Evolutionary conservation across 2,113 vertebrate species (phyloP).

Genomic region (Pungitius pungitius): DNA sequence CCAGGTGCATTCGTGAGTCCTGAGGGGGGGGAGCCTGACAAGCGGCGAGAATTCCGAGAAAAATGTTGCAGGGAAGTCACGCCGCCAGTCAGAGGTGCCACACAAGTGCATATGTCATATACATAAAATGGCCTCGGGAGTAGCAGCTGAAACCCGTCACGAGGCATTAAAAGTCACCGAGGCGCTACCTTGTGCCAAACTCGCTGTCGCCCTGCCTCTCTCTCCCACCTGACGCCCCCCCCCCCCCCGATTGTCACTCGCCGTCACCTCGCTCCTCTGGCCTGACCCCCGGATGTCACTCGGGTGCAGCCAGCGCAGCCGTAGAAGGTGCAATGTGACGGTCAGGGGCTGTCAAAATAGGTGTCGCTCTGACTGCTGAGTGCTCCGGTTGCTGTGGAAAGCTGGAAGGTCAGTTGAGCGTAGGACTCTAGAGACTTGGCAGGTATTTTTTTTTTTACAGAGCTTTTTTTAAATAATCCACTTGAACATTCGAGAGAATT

Average conservation of each 20-base stretch:
- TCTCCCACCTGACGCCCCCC: conserved; percentile 29
- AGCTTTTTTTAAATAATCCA: background rate
- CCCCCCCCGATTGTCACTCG: conserved; percentile 56
- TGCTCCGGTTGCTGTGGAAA: conserved; percentile 30
- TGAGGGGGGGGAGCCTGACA: conserved; percentile 60
- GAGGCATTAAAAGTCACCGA: conserved; percentile 60
- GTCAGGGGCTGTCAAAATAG: conserved; percentile 64
- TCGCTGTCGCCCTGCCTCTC: conserved; percentile 45
- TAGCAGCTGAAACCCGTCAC: conserved; percentile 74
- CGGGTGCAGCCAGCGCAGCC: conserved; percentile 45
- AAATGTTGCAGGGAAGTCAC: conserved; percentile 65
- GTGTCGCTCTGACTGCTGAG: conserved; percentile 59
- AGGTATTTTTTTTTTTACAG: conserved; percentile 21
- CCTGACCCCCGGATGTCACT: conserved; percentile 60
- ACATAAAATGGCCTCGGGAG: conserved; percentile 71
- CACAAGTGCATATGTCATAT: conserved; percentile 71
- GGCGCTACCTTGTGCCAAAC: conserved; percentile 49
- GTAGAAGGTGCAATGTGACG: conserved; percentile 62
- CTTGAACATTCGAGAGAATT: conserved; percentile 5
- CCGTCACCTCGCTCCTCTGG: conserved; percentile 54
- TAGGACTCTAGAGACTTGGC: conserved; percentile 36
- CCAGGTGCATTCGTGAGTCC: conserved; percentile 67
- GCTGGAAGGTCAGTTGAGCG: conserved; percentile 60
- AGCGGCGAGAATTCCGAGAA: conserved; percentile 58
- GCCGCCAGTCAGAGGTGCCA: conserved; percentile 69